Conservation (phyloP, 2,113 vertebrate species). For the Gymnogyps californianus region DNA sequence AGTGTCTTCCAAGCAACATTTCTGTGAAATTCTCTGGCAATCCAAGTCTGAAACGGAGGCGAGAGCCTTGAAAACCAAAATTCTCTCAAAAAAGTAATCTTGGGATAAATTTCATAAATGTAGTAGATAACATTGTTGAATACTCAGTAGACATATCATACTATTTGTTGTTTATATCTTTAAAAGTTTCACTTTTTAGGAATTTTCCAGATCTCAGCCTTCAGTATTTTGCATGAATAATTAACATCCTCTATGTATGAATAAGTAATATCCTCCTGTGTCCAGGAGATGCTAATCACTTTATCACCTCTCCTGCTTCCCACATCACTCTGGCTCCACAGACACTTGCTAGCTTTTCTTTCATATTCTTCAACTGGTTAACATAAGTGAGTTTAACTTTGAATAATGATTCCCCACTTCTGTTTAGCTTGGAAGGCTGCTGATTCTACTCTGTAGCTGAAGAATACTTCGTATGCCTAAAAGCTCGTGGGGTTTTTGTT, state of each 20-base stretch:
- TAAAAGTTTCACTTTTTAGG: not conserved
- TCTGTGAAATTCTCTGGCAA: not conserved
- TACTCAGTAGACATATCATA: not conserved
- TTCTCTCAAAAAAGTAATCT: not conserved
- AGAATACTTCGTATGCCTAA: not conserved
- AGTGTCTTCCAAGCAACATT: not conserved
- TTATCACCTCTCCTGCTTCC: not conserved
- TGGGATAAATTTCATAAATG: not conserved
- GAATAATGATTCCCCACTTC: not conserved
- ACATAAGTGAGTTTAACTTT: not conserved
- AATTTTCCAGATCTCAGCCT: not conserved
- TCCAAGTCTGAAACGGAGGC: not conserved
- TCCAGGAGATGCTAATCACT: not conserved
- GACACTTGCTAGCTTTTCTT: not conserved
- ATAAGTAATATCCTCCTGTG: not conserved
- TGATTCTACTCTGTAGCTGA: not conserved
- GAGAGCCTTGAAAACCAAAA: not conserved
- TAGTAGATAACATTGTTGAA: not conserved
- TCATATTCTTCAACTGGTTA: not conserved
- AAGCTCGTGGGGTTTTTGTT: fast-evolving
- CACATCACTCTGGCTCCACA: not conserved
- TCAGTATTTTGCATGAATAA: not conserved
- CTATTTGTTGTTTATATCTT: not conserved
- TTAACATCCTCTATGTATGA: not conserved
- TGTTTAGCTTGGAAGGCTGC: not conserved